Percentiles rank a stretch among this genome's conserved stretches.
Conservation (phyloP, 2,888 invertebrate species). For the Pristionchus mayeri region DNA sequence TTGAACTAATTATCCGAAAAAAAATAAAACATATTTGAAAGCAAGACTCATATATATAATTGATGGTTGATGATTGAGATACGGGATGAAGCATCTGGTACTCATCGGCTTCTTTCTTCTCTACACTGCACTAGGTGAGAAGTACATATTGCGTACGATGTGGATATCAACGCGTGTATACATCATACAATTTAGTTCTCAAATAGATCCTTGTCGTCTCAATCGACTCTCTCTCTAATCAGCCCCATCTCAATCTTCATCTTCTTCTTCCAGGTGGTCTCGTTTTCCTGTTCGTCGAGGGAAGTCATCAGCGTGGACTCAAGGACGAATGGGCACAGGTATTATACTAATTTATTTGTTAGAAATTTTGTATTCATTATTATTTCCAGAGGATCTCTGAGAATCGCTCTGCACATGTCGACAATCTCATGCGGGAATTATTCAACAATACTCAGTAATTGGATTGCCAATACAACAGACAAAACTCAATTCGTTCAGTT, state of each 20-base stretch:
- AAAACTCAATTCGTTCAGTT: background rate
- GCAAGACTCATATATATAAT: too few species aligned
- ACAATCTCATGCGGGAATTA: constrained; percentile 61
- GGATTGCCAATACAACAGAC: background rate
- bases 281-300: constrained; percentile 63
- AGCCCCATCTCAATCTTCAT: background rate
- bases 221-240: background rate
- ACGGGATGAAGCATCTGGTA: constrained; percentile 62
- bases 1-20: too few species aligned
- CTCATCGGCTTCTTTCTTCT: constrained; percentile 63
- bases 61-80: too few species aligned
- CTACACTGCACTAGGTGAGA: constrained; percentile 58
- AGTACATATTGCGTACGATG: too few species aligned
- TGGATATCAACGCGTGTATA: too few species aligned
- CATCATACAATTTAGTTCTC: too few species aligned
- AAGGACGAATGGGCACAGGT: constrained; percentile 57
- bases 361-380: too few species aligned
- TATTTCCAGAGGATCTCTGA: constrained; percentile 55
- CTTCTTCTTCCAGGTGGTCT: too few species aligned
- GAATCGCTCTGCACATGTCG: constrained; percentile 59
- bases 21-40: too few species aligned
- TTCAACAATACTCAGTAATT: constrained; percentile 67
- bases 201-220: background rate
- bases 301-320: constrained; percentile 59
- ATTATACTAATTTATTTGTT: background rate